These are phyloP conservation scores for Morelia viridis DNA, from an alignment of 2,797 vertebrate species.

Conservation along the genomic window DNA sequence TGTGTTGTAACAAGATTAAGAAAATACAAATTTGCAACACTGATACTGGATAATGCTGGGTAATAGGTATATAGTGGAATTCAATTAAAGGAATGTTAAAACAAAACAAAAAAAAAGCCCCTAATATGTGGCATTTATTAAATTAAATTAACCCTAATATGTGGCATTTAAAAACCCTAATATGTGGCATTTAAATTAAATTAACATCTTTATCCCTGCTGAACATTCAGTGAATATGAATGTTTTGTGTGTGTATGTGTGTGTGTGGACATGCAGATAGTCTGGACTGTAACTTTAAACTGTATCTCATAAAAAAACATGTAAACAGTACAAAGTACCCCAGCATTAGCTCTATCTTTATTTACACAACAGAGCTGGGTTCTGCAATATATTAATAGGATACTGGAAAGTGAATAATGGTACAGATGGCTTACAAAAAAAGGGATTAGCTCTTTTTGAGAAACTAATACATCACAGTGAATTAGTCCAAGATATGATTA, in stretches of 20 bases:
- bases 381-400: background rate
- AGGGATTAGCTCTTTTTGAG: background rate
- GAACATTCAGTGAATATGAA: background rate
- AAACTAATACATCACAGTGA: background rate
- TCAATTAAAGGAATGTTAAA: background rate
- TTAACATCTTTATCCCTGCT: background rate
- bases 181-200: background rate
- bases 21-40: background rate
- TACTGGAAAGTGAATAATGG: background rate
- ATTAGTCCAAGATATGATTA: background rate
- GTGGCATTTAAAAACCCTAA: background rate
- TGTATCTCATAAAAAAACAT: background rate
- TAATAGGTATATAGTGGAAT: background rate
- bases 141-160: background rate
- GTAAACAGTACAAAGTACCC: background rate
- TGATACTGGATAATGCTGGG: background rate
- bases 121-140: background rate
- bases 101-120: too few relatives aligned
- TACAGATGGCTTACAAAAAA: background rate
- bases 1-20: background rate
- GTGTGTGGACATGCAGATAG: too few relatives aligned
- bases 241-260: background rate
- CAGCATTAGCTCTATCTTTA: background rate
- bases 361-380: background rate
- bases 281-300: background rate